phyloP scores from a whole-genome alignment of 2,113 vertebrate genomes.

The Gadus macrocephalus region DNA sequence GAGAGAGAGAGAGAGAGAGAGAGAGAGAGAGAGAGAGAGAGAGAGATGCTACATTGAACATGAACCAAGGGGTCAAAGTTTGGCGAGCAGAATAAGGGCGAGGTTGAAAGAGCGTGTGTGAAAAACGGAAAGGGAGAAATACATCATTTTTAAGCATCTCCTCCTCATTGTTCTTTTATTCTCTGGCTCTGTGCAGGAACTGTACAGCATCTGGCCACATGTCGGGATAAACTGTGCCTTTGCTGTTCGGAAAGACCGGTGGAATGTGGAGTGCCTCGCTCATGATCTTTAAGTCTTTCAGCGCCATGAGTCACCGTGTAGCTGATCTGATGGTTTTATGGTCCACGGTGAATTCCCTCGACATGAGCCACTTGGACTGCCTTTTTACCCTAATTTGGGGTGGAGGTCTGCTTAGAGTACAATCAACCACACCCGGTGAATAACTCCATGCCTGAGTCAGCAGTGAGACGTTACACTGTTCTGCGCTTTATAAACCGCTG shows the following conservation, averaged over 20 bases:
- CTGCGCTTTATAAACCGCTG: slow-evolving; percentile 33
- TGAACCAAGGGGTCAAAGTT: slow-evolving; percentile 17
- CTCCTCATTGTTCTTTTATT: slow-evolving; percentile 9
- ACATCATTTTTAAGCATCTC: slow-evolving; percentile 9
- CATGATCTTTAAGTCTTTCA: slow-evolving; percentile 30
- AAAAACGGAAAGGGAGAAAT: background rate
- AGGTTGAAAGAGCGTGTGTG: background rate
- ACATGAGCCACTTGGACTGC: slow-evolving; percentile 21
- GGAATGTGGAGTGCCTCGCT: slow-evolving; percentile 30
- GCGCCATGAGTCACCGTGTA: slow-evolving; percentile 49
- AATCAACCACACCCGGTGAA: slow-evolving; percentile 41
- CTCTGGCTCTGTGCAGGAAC: slow-evolving; percentile 1
- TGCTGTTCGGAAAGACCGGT: slow-evolving; percentile 35
- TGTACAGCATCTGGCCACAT: slow-evolving; percentile 36
- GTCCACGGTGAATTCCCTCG: slow-evolving; percentile 32
- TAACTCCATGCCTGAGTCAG: slow-evolving; percentile 60
- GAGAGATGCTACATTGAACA: slow-evolving; percentile 28
- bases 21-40: slow-evolving; percentile 5
- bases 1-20: slow-evolving; percentile 19
- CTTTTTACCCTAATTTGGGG: slow-evolving; percentile 58
- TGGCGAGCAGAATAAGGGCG: background rate
- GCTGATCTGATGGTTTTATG: slow-evolving; percentile 36
- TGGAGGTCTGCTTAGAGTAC: slow-evolving; percentile 45
- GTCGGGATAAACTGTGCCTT: slow-evolving; percentile 20
- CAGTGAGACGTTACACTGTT: slow-evolving; percentile 48